Evolutionary conservation across 2,113 vertebrate species (phyloP), one percentile per base, ranked within the genome.

Genomic region (Brachyistius frenatus): DNA sequence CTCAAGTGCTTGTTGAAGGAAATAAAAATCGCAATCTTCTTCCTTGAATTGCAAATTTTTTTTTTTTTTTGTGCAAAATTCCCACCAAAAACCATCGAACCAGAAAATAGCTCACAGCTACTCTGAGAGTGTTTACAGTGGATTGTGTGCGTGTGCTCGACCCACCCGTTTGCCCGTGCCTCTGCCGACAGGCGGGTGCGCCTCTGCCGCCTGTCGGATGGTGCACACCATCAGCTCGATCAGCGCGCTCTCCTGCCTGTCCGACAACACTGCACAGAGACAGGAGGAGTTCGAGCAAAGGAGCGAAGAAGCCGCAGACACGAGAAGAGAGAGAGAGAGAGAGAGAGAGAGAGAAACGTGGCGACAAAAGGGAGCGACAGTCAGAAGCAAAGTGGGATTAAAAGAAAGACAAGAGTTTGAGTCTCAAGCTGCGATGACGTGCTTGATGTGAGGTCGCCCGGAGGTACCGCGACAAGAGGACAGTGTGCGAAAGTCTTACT

Each of bases 171-270:
- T 99, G 82, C 98, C 98, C 0, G 98, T 99, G 86, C 98, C 98
- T 88, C 98, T 96, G 92, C 98, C 98, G 4, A 99, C 98, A 7
- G 98, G 98, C 15, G 98, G 98, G 79, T 99, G 98, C 1, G 98
- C 98, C 92, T 99, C 98, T 4, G 98, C 98, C 5, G 98, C 97
- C 86, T 99, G 98, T 33, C 97, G 92, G 90, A 99, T 99, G 54
- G 98, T 99, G 90, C 98, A 99, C 66, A 99, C 98, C 90, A 93
- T 97, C 75, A 99, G 88, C 92, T 99, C 98, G 66, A 99, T 99
- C 62, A 99, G 95, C 7, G 98, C 97, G 5, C 96, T 98, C 93
- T 99, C 98, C 84, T 99, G 98, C 39, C 97, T 94, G 92, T 99
- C 98, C 50, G 97, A 98, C 95, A 99, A 94, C 50, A 96, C 98